Conservation (phyloP, 2,888 invertebrate species). For the Amiota minor region DNA sequence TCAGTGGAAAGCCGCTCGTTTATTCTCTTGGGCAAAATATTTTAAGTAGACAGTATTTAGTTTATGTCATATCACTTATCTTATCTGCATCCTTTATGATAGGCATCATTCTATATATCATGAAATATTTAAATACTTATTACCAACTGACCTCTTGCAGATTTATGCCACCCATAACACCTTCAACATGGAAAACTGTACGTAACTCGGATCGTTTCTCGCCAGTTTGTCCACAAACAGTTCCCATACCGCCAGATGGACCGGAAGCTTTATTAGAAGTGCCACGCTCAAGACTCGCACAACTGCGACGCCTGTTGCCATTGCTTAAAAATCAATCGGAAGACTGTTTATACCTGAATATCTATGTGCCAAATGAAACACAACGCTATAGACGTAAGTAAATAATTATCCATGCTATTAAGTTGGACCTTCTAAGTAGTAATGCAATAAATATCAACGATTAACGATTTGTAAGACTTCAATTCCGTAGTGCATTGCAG, state of each 20-base stretch:
- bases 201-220: slow-evolving; percentile 86
- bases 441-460: not conserved
- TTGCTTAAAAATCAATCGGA: slow-evolving; percentile 94
- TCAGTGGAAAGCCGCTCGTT: not conserved
- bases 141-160: slow-evolving; percentile 68
- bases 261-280: slow-evolving; percentile 78
- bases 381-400: slow-evolving; percentile 62
- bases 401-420: slow-evolving; percentile 18
- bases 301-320: slow-evolving; percentile 88
- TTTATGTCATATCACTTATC: too few species aligned
- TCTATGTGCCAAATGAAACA: slow-evolving; percentile 87
- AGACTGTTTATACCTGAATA: slow-evolving; percentile 97
- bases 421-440: not conserved
- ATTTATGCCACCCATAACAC: slow-evolving; percentile 96
- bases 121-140: too few species aligned
- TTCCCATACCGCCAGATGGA: slow-evolving; percentile 77
- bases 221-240: slow-evolving; percentile 90
- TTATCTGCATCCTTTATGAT: too few species aligned
- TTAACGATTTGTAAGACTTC: slow-evolving; percentile 75
- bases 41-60: too few species aligned
- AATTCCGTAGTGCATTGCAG: slow-evolving; percentile 99
- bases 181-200: slow-evolving; percentile 88
- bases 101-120: too few species aligned
- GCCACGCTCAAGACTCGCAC: slow-evolving; percentile 87
- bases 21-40: too few species aligned